Evolutionary conservation across 1,140 invertebrate species (phyloP), one percentile per base, ranked within the genome.

Genomic region (Oreohelix idahoensis): DNA sequence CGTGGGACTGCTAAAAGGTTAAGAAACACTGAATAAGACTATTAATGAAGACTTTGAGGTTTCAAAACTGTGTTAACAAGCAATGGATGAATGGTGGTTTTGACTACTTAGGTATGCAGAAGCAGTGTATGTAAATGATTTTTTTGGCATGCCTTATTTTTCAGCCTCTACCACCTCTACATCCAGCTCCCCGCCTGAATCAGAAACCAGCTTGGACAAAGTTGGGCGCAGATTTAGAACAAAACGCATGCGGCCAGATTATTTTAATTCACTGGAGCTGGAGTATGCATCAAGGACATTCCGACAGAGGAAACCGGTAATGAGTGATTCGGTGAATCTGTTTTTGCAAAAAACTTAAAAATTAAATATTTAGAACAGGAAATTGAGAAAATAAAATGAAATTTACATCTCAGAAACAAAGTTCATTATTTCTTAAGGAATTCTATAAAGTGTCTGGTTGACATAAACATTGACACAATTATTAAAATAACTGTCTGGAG

Each of bases 211-310:
- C 49, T 49, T 80, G 32, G 79, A 80, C 38, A 80, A 80, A 80
- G 79, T 80, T 51, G 79, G 79, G 0, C 35, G 79, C 0, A 80
- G 79, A 49, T 80, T 80, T 51, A 39, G 79, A 39, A 80, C 79
- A 13, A 80, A 80, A 29, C 63, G 79, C 63, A 80, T 80, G 79
- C 8, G 79, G 15, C 79, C 79, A 80, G 79, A 80, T 51, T 80
- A 71, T 71, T 80, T 80, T 35, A 80, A 80, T 51, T 80, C 79
- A 20, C 66, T 80, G 8, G 79, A 80, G 66, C 66, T 80, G 8
- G 79, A 80, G n/a, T 80, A 80, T 71, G 79, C 79, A 45, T 80
- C 79, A 32, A 53, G 79, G 32, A 71, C 79, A 49, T 80, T 80
- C 79, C 45, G 79, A 51, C 63, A 70, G 45, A 80, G 79, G 69